Evolutionary conservation across 2,888 invertebrate genomes (phyloP), one percentile per base, ranked within the genome.

Genomic region (Smittia sp.): DNA sequence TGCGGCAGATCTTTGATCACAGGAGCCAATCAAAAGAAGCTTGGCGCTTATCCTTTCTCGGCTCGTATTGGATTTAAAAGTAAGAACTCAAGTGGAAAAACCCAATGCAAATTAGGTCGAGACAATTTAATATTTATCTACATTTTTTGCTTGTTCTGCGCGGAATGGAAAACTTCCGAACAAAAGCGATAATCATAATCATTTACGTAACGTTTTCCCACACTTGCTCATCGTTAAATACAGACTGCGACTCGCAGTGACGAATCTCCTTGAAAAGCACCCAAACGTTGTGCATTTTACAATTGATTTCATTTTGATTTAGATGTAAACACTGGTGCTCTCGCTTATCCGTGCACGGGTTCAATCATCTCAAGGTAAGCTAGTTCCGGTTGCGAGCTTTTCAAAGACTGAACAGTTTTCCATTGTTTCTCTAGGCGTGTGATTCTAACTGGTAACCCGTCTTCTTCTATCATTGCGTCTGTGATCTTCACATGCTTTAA

Each of bases 21-120:
- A 75, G 89, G 89, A 0, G 84, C 85, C 4, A 85, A 86, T 74
- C 89, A 89, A 76, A 85, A 84, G 46, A 89, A 89, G 0, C 80
- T 92, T 6, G 92, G 92, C 1, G 86, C 89, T 0, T 90, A 89
- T 79, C 92, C 92, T 0, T 92, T 91, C 86, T 87, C 90, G 0
- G 91, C 87, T 0, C 84, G 91, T 77, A 85, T 93, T 75, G 92
- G 91, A 38, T 92, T 92, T 78, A 87, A 88, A 78, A 88, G 92
- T 92, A 81, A 85, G 86, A 81, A 32, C 32, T 32, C 9, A 6
- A 32, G 9, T 32, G 32, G 32, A 32, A 32, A 32, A 6, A 6
- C 32, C 32, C 9, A 32, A 6, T 32, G 9, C 9, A 3, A 32
- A 32, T 32, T 32, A 9, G 32, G 32, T 32, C 32, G 9, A 3